phyloP scores from a whole-genome alignment of 2,888 invertebrate genomes.

The Himalopsyche tibetana region DNA sequence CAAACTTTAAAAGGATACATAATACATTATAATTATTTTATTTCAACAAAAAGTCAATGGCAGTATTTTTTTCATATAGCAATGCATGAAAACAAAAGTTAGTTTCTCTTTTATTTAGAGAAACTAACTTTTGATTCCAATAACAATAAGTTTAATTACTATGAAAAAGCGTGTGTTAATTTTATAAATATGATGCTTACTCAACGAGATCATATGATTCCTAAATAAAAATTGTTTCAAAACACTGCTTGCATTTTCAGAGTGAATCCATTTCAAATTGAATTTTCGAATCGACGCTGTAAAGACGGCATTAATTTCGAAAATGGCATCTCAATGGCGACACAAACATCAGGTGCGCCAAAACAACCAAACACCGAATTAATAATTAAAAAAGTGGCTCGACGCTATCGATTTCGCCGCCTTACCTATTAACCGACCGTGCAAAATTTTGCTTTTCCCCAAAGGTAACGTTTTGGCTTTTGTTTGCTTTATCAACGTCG shows the following conservation, averaged over 20 bases:
- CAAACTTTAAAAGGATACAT: too few relatives aligned
- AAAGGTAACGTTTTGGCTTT: constrained; percentile 55
- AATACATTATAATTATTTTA: too few relatives aligned
- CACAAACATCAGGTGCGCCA: constrained; percentile 16
- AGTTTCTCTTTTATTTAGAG: too few relatives aligned
- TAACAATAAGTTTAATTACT: too few relatives aligned
- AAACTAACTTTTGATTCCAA: too few relatives aligned
- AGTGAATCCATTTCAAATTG: background rate
- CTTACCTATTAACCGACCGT: constrained; percentile 46
- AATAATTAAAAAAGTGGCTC: constrained; percentile 36
- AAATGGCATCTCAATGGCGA: background rate
- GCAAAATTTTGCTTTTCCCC: constrained; percentile 44
- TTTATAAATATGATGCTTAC: too few relatives aligned
- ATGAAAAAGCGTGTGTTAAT: too few relatives aligned
- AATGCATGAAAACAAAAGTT: too few relatives aligned
- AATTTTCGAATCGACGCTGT: background rate
- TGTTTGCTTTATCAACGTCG: constrained; percentile 61
- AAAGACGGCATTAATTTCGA: background rate
- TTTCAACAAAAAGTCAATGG: too few relatives aligned
- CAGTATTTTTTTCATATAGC: too few relatives aligned
- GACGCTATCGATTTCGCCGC: constrained; percentile 18
- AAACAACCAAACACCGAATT: background rate
- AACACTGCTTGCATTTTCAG: background rate
- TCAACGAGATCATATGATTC: too few relatives aligned
- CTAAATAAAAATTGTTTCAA: too few relatives aligned